Base-by-base conservation (phyloP, 2,797 vertebrate genomes). In the Dallia pectoralis region DNA sequence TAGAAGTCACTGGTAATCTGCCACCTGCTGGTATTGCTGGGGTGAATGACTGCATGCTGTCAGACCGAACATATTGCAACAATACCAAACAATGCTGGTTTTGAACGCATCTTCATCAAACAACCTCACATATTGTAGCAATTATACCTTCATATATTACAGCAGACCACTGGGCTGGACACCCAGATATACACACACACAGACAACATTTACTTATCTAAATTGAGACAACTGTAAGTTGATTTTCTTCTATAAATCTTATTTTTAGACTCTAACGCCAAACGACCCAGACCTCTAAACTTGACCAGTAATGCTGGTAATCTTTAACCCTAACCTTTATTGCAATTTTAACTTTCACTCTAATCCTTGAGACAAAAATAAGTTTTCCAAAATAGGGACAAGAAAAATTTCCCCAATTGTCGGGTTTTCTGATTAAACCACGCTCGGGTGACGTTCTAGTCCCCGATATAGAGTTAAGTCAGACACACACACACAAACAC, bases 1-100 rank as follows among this genome's bases (percentile, higher is more conserved):
- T 47, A 27, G 27, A 67, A 47, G 65, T 47, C 65, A 44, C 33
- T 44, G 65, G 14, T 8, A 47, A 67, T 67, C 33, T 67, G 40
- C 25, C 15, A 1, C 40, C 30, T 33, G 62, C 72, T 53, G 47
- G 29, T 66, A 61, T 47, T 47, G 44, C 51, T 66, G 33, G 64
- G 30, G n/a, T n/a, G 18, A 66, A 66, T 9, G 8, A 66, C 59
- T 14, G 59, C 64, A 22, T 36, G 64, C 32, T 36, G 64, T 16
- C 30, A 63, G 61, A 33, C 61, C 18, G 32, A 63, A 63, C 15
- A 9, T 63, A 63, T 63, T 32, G 61, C 61, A 63, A 15, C 30
- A 32, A 56, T 56, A 25, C 53, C n/a, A n/a, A 56, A 56, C 19
- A 22, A 32, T 19, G 9, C 64, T n/a, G 11, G 64, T 40, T 36